Conservation (phyloP, 2,113 vertebrate genomes). For the Vidua chalybeata region DNA sequence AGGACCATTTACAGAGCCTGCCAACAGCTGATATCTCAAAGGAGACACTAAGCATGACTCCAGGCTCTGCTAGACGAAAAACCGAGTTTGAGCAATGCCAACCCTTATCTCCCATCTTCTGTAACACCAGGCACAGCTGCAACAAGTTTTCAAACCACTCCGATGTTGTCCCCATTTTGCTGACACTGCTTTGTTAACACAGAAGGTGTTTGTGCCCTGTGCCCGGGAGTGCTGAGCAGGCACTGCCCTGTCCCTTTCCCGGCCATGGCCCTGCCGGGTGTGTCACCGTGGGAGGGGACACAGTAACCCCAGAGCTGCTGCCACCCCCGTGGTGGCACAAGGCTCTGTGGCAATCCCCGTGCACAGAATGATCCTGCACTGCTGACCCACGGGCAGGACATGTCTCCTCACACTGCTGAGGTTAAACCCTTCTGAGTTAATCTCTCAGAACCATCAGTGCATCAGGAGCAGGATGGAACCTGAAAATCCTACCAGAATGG, state of each 20-base stretch:
- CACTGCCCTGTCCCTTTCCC: neutral
- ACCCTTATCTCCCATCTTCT: neutral
- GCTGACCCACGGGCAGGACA: neutral
- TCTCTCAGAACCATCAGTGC: neutral
- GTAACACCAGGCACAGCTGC: neutral
- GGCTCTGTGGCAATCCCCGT: accelerated
- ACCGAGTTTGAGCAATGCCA: neutral
- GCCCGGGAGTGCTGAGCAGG: neutral
- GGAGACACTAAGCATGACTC: neutral
- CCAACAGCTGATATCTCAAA: neutral
- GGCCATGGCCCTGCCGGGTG: neutral
- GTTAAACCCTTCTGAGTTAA: neutral
- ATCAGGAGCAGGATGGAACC: neutral
- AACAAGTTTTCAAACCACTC: neutral
- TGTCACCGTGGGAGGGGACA: neutral
- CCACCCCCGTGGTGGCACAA: neutral
- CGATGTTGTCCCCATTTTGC: neutral
- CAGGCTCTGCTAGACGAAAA: neutral
- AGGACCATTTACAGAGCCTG: neutral
- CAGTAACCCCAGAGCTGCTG: neutral
- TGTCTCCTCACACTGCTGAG: neutral
- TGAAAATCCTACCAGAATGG: constrained; percentile 35
- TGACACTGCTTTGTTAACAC: neutral
- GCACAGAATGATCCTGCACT: neutral
- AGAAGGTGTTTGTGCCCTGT: neutral